Percentiles rank a stretch among this genome's conserved stretches.
Conservation (phyloP, 2,113 vertebrate species). For the Rostratula benghalensis region DNA sequence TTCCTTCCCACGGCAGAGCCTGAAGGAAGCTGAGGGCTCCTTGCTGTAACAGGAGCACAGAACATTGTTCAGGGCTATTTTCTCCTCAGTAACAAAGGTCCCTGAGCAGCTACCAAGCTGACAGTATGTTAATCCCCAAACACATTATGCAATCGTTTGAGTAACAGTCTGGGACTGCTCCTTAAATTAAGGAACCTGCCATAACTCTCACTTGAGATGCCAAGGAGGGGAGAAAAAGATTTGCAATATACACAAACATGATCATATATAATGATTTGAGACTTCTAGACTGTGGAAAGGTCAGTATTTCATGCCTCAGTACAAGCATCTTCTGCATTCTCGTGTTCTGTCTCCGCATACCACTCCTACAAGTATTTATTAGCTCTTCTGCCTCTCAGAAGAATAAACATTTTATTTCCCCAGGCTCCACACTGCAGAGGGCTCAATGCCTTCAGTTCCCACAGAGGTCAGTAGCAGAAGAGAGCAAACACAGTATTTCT, state of each 20-base stretch:
- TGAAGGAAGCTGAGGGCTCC: rapidly evolving
- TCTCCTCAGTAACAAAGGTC: neutral
- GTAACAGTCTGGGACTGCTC: neutral
- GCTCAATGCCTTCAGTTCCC: neutral
- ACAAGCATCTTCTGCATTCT: neutral
- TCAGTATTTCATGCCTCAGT: neutral
- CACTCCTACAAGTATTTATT: neutral
- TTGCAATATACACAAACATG: neutral
- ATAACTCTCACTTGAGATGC: neutral
- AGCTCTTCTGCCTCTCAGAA: neutral
- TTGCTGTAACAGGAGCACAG: neutral
- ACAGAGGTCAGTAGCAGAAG: neutral
- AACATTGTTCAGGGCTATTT: neutral
- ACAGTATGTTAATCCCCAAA: neutral
- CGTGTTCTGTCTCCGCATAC: neutral
- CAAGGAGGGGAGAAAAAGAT: neutral
- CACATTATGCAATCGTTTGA: neutral
- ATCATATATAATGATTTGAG: neutral
- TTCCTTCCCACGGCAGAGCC: neutral
- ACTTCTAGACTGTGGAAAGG: neutral
- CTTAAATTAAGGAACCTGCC: neutral
- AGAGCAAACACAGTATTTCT: neutral
- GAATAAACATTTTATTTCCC: neutral
- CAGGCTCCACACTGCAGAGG: neutral
- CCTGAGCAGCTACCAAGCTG: neutral